Percentiles rank a stretch among this genome's conserved stretches.
These are phyloP conservation scores for Erinaceus europaeus DNA, from an alignment of 2,113 vertebrate species.

Conservation along the genomic window DNA sequence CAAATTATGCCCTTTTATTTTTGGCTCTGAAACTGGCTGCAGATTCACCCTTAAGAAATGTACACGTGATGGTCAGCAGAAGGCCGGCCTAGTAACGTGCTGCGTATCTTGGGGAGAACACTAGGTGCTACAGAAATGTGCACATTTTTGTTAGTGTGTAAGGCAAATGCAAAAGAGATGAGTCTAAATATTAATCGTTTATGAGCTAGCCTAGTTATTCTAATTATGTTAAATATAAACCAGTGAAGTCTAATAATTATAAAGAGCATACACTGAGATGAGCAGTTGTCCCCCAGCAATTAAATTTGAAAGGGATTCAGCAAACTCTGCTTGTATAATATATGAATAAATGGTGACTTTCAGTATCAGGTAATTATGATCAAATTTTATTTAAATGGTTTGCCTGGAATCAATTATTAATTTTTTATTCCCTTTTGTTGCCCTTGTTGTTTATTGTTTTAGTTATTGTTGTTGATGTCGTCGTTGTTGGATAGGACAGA, in stretches of 20 bases:
- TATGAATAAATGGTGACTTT: background rate
- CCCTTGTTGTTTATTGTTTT: too few species aligned
- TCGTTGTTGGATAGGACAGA: too few species aligned
- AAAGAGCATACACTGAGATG: background rate
- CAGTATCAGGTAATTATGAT: background rate
- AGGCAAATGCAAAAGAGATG: background rate
- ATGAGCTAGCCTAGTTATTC: background rate
- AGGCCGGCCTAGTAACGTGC: background rate
- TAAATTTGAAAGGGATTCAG: background rate
- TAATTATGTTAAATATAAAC: background rate
- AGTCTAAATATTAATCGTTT: background rate
- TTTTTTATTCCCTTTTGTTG: too few species aligned
- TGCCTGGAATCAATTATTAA: too few species aligned
- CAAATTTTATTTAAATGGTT: background rate
- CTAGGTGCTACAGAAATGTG: background rate
- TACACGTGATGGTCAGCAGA: background rate
- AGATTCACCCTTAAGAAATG: slow-evolving; percentile 43
- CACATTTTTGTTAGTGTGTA: background rate
- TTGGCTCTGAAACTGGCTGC: slow-evolving; percentile 33
- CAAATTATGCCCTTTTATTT: slow-evolving; percentile 70
- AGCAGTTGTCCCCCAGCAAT: background rate
- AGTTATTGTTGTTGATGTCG: too few species aligned
- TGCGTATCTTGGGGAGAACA: background rate
- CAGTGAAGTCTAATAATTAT: background rate
- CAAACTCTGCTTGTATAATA: background rate